phyloP scores from a whole-genome alignment of 2,888 invertebrate genomes.

The Eupithecia insigniata region DNA sequence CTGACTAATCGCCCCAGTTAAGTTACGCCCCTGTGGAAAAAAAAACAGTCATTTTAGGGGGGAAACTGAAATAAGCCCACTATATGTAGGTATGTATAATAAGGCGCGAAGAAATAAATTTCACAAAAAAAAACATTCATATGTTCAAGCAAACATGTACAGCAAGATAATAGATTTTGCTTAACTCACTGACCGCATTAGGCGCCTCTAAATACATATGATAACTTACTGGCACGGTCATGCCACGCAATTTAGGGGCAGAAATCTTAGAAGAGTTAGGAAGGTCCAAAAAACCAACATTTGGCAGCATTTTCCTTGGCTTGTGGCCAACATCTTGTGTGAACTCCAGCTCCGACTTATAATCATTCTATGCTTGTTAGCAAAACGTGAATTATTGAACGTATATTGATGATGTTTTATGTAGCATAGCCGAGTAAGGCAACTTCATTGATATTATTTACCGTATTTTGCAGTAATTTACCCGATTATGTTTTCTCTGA shows the following conservation, averaged over 20 bases:
- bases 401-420: not conserved
- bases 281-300: constrained; percentile 24
- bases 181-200: constrained; percentile 9
- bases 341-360: constrained; percentile 12
- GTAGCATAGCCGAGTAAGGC: not conserved
- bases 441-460: not conserved
- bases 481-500: not conserved
- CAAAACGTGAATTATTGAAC: not conserved
- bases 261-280: constrained; percentile 22
- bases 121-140: not conserved
- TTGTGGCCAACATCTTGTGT: constrained; percentile 21
- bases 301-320: constrained; percentile 32
- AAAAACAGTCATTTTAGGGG: too few relatives aligned
- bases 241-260: constrained; percentile 20
- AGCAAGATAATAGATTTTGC: not conserved
- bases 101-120: too few relatives aligned
- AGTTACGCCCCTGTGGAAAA: not conserved
- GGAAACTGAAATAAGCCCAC: too few relatives aligned
- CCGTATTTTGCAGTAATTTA: not conserved
- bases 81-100: too few relatives aligned
- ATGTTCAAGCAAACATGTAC: not conserved
- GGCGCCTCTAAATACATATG: constrained; percentile 12
- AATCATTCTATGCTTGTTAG: constrained; percentile 13
- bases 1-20: not conserved
- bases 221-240: constrained; percentile 21